Evolutionary conservation across 2,113 vertebrate species (phyloP).

Genomic region (Setophaga kirtlandii): DNA sequence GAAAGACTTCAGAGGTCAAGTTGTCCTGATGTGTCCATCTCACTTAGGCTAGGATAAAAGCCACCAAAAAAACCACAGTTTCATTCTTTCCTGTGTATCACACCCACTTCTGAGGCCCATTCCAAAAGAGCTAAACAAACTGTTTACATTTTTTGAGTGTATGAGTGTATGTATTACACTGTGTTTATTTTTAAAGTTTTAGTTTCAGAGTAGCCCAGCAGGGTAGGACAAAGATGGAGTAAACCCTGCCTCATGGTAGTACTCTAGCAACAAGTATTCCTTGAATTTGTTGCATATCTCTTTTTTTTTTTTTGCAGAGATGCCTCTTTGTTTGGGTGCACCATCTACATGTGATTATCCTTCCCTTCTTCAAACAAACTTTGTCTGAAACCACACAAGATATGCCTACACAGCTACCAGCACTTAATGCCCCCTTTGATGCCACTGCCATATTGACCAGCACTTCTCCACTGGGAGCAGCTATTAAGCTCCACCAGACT

Average conservation of each 20-base stretch:
- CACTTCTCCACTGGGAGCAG: neutral
- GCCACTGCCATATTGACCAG: neutral
- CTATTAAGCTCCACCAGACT: neutral
- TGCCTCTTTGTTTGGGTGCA: neutral
- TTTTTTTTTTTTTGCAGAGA: neutral
- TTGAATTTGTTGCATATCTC: neutral
- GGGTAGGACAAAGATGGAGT: neutral
- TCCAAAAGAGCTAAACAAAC: neutral
- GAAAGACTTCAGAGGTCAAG: constrained; percentile 24
- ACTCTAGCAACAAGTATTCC: neutral
- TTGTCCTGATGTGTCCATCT: neutral
- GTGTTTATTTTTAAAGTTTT: neutral
- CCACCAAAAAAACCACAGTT: neutral
- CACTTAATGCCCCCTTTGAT: neutral
- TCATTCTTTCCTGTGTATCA: neutral
- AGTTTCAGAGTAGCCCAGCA: neutral
- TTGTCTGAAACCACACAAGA: neutral
- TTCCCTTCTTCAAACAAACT: neutral
- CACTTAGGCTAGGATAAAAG: neutral
- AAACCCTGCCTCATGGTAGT: neutral
- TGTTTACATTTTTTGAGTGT: neutral
- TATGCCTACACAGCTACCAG: neutral
- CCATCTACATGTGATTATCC: neutral
- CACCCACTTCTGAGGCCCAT: neutral
- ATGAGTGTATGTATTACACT: neutral